Percentiles rank a stretch among this genome's conserved stretches.
Evolutionary conservation across 2,797 vertebrate species (phyloP).

Genomic region (Spheniscus humboldti): DNA sequence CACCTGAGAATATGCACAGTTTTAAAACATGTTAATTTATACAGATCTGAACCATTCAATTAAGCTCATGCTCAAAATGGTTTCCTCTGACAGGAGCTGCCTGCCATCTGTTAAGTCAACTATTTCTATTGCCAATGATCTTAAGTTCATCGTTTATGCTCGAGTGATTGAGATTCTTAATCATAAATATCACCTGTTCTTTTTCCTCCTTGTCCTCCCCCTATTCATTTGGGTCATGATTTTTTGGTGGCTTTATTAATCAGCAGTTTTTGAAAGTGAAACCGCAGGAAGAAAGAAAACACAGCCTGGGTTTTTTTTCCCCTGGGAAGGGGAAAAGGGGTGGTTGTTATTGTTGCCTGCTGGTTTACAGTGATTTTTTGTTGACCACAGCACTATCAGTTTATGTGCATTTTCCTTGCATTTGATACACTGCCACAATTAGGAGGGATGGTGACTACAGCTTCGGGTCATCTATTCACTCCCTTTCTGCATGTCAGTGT

Average conservation of each 20-base stretch:
- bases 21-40: slow-evolving; percentile 74
- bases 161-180: slow-evolving; percentile 44
- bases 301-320: neutral
- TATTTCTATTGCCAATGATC: slow-evolving; percentile 65
- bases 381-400: neutral
- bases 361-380: neutral
- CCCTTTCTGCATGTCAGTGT: neutral
- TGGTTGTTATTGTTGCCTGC: neutral
- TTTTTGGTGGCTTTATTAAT: slow-evolving; percentile 27
- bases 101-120: slow-evolving; percentile 73
- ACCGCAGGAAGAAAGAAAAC: neutral
- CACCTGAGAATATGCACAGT: slow-evolving; percentile 18
- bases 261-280: slow-evolving; percentile 11
- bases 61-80: slow-evolving; percentile 57
- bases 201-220: neutral
- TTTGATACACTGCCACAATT: neutral
- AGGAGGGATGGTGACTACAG: neutral
- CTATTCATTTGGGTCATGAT: neutral
- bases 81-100: slow-evolving; percentile 54
- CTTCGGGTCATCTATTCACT: neutral
- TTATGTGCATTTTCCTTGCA: neutral
- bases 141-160: slow-evolving; percentile 47
- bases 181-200: slow-evolving; percentile 62
- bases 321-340: neutral
- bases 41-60: slow-evolving; percentile 62